A percentile compares a stretch with the other conserved stretches of the same genome.
These are phyloP conservation scores for Pogoniulus pusillus DNA, from an alignment of 2,797 vertebrate species.

Conservation along the genomic window DNA sequence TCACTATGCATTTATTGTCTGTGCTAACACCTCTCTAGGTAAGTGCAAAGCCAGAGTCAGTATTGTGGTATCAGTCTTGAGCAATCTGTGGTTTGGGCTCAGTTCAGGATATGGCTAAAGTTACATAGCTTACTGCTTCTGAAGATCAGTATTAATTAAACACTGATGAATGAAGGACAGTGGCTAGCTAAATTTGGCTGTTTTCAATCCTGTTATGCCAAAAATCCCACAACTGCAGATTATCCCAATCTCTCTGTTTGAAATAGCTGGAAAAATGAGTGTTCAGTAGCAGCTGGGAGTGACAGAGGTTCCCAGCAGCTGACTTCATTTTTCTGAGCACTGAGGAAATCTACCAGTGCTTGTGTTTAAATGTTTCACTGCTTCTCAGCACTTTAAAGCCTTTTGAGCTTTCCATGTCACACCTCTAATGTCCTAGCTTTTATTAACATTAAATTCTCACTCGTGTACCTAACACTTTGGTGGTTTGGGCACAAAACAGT, in stretches of 20 bases:
- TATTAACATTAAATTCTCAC: neutral
- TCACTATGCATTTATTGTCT: neutral
- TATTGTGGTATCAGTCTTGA: rapidly evolving
- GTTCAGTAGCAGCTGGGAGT: neutral
- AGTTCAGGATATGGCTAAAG: neutral
- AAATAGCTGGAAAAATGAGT: neutral
- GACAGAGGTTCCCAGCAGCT: neutral
- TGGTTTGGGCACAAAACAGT: neutral
- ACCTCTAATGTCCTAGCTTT: neutral
- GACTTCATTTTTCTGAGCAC: neutral
- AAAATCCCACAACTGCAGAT: neutral
- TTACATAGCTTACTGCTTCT: neutral
- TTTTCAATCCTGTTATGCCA: neutral
- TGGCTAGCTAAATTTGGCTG: neutral
- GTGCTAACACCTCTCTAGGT: neutral
- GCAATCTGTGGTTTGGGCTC: neutral
- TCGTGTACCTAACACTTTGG: neutral
- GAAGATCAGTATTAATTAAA: neutral
- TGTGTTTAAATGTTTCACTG: neutral
- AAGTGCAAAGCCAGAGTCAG: neutral
- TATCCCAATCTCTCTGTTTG: neutral
- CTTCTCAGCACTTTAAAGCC: neutral
- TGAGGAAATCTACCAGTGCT: neutral
- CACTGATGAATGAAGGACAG: neutral
- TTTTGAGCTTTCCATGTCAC: neutral